phyloP scores from a whole-genome alignment of 2,113 vertebrate genomes.

The Plectropomus leopardus region DNA sequence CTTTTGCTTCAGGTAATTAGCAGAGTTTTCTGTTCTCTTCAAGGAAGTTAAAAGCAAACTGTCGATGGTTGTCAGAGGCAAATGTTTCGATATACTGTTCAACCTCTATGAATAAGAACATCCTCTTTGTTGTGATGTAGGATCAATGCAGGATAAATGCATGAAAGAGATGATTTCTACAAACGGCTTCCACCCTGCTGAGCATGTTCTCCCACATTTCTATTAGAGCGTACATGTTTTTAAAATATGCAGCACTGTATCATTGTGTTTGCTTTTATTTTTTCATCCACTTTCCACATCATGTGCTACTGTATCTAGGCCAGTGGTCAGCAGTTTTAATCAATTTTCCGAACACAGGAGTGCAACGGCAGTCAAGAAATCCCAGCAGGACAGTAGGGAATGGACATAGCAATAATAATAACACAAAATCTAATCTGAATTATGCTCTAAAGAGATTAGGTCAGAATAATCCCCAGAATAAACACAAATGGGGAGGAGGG shows the following conservation, averaged over 20 bases:
- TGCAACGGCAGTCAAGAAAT: slow-evolving; percentile 70
- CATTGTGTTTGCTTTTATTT: slow-evolving; percentile 59
- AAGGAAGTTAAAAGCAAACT: slow-evolving; percentile 18
- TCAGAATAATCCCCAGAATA: slow-evolving; percentile 85
- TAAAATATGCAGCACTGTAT: slow-evolving; percentile 52
- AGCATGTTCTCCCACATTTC: slow-evolving; percentile 18
- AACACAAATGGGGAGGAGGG: slow-evolving; percentile 76
- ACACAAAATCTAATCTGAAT: slow-evolving; percentile 87
- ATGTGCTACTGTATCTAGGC: slow-evolving; percentile 74
- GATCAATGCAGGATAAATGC: slow-evolving; percentile 23
- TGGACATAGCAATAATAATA: slow-evolving; percentile 86
- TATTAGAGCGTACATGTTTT: slow-evolving; percentile 54
- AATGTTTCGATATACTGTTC: slow-evolving; percentile 25
- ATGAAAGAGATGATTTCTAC: slow-evolving; percentile 27
- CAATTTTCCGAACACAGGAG: slow-evolving; percentile 81
- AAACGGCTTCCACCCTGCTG: not conserved
- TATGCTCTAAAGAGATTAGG: slow-evolving; percentile 87
- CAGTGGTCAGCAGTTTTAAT: slow-evolving; percentile 86
- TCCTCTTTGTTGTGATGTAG: slow-evolving; percentile 9
- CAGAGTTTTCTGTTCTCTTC: slow-evolving; percentile 23
- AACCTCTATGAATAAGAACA: slow-evolving; percentile 19
- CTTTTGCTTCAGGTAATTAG: slow-evolving; percentile 47
- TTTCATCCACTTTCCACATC: slow-evolving; percentile 68
- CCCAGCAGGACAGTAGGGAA: slow-evolving; percentile 73
- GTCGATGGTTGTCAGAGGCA: slow-evolving; percentile 16